Base-by-base conservation (phyloP, 1,140 invertebrate genomes). In the Oedothorax gibbosus region DNA sequence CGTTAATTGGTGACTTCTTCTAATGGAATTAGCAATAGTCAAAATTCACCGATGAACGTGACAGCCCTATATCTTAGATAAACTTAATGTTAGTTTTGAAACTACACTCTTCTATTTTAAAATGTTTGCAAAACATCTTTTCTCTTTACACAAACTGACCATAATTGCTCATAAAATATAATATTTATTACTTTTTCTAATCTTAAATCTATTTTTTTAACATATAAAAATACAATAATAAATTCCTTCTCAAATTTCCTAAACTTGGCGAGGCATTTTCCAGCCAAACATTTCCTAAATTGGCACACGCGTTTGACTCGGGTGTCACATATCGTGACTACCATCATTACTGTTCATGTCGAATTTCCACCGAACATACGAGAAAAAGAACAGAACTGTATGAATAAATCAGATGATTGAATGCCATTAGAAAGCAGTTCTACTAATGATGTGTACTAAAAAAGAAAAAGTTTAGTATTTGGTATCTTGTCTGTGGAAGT, bases 381-480 rank as follows among this genome's bases (percentile, higher is more conserved):
- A 71, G 71, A 81, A 57, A 71, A 50, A 71, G 56, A 60, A 81
- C 54, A 57, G 66, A 71, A 72, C 71, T 81, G 62, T 71, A 81
- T 81, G 66, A 71, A 81, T 81, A 81, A 81, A 81, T 81, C 78
- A 81, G 66, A 81, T 81, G 78, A 81, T 81, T 81, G 78, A 81
- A 81, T 81, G 78, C 78, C 78, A 81, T 81, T 81, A 81, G 78
- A 81, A 71, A 18, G n/a, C 56, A 75, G n/a, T 11, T 2, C 14
- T 20, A 14, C 18, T 62, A 14, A 62, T 62, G 60, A 62, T 15
- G 18, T 62, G 60, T 62, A 35, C 35, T 35, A 35, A 35, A 35
- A 35, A 35, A 35, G 35, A 35, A 35, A 35, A 35, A 35, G 35
- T 35, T 35, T 35, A 35, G 35, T 35, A 35, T 35, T 35, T 35